phyloP scores from a whole-genome alignment of 2,888 invertebrate species.

The Seira musarum region DNA sequence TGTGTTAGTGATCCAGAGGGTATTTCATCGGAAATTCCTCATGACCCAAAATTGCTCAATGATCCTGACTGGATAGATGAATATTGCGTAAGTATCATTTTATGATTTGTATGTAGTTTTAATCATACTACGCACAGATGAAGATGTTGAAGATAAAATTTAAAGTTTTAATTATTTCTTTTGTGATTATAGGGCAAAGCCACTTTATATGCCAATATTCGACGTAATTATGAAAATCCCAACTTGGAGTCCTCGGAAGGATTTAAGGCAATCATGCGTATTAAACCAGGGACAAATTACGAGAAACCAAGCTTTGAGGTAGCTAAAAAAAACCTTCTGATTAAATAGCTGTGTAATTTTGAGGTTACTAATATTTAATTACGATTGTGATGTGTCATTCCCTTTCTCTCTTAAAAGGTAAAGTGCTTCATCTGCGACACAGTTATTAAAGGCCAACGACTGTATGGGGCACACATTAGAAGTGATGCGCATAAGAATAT shows the following conservation, averaged over 20 bases:
- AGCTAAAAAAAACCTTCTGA: background rate
- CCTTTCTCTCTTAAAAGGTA: slow-evolving; percentile 17
- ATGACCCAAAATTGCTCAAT: slow-evolving; percentile 16
- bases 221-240: background rate
- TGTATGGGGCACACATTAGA: slow-evolving; percentile 57
- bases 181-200: slow-evolving; percentile 24
- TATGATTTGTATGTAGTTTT: no score
- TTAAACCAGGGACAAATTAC: slow-evolving; percentile 54
- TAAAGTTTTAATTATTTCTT: background rate
- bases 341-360: slow-evolving; percentile 17
- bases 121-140: no score
- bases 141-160: no score
- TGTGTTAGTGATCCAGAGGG: slow-evolving; percentile 62
- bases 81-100: slow-evolving; percentile 45
- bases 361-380: background rate
- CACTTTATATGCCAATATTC: slow-evolving; percentile 30
- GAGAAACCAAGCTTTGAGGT: slow-evolving; percentile 54
- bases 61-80: slow-evolving; percentile 57
- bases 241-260: slow-evolving; percentile 11
- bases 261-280: slow-evolving; percentile 35
- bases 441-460: slow-evolving; percentile 36
- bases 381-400: background rate
- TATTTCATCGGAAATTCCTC: slow-evolving; percentile 2
- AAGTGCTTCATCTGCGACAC: slow-evolving; percentile 54
- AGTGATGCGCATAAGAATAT: slow-evolving; percentile 50